A percentile compares a stretch with the other conserved stretches of the same genome.
These are phyloP conservation scores for Bombus fervidus DNA, from an alignment of 1,140 invertebrate genomes.

Conservation along the genomic window DNA sequence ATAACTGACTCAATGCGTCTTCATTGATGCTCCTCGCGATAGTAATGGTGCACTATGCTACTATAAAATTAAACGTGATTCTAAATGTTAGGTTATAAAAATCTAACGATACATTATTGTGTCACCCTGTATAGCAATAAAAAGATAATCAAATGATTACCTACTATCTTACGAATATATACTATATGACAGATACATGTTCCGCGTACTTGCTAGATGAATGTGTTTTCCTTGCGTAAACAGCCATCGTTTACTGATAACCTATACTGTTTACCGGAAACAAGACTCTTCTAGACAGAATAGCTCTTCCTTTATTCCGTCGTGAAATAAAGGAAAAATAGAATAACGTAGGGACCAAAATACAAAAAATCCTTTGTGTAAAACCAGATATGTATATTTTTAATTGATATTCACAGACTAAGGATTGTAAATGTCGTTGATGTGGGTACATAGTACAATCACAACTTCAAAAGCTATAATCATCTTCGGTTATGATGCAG, in stretches of 20 bases:
- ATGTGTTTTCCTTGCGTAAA: background rate
- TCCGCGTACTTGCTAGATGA: background rate
- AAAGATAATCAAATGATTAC: background rate
- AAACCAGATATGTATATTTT: background rate
- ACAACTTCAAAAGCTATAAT: too few species aligned
- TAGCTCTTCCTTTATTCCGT: too few species aligned
- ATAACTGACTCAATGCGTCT: background rate
- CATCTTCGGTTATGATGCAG: too few species aligned
- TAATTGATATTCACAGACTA: background rate
- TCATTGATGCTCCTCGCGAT: background rate
- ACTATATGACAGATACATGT: background rate
- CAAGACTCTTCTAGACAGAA: background rate
- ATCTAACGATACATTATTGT: background rate
- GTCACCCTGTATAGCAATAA: background rate
- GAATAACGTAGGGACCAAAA: background rate
- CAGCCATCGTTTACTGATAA: constrained; percentile 2
- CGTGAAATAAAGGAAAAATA: background rate
- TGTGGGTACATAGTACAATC: too few species aligned
- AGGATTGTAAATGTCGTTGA: too few species aligned
- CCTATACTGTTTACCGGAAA: background rate
- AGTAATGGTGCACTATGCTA: too few species aligned
- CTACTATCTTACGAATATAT: background rate
- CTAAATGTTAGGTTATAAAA: background rate
- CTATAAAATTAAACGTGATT: background rate
- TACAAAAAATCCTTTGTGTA: background rate